Evolutionary conservation across 2,113 vertebrate genomes (phyloP), one percentile per base, ranked within the genome.

Genomic region (Columba janthina): DNA sequence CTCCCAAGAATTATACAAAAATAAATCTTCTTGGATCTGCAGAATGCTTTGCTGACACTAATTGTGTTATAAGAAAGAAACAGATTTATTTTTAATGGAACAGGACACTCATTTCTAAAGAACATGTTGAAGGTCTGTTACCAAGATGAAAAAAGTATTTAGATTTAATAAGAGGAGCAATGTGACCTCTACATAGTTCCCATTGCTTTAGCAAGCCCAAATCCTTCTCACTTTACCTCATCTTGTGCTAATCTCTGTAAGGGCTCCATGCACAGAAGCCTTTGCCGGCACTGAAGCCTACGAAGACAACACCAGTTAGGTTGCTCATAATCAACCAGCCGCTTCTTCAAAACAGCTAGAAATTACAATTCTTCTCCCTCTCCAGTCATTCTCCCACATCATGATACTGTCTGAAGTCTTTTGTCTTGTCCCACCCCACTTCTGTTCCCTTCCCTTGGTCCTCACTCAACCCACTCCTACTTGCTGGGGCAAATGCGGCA

Each of bases 21-120:
- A 95, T 90, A 97, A 96, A 95, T 93, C 82, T 88, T 70, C 67
- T 57, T 0, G 3, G 75, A 44, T 92, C 72, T 92, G 85, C 88
- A 95, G 92, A 96, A 94, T 90, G 69, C 90, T 95, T 88, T 90
- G 75, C 79, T 90, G 96, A 95, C 92, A 96, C 80, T 96, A 94
- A 95, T 94, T 94, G 90, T 90, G 64, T 92, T 90, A 88, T 84
- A 78, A 90, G 88, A 94, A 81, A 92, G 90, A 86, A 90, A 93
- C 14, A 44, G 74, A 88, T 96, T 94, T 95, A 50, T 95, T 96
- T 94, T 95, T 94, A 86, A 91, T 96, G 87, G 95, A 95, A 94
- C 50, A 66, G 72, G 72, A 92, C 79, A 84, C 79, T 96, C 67
- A 88, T 93, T 94, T 96, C 92, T 84, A 74, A 96, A 91, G 51